These are phyloP conservation scores for Mythimna impura DNA, from an alignment of 2,888 invertebrate genomes.

Conservation along the genomic window DNA sequence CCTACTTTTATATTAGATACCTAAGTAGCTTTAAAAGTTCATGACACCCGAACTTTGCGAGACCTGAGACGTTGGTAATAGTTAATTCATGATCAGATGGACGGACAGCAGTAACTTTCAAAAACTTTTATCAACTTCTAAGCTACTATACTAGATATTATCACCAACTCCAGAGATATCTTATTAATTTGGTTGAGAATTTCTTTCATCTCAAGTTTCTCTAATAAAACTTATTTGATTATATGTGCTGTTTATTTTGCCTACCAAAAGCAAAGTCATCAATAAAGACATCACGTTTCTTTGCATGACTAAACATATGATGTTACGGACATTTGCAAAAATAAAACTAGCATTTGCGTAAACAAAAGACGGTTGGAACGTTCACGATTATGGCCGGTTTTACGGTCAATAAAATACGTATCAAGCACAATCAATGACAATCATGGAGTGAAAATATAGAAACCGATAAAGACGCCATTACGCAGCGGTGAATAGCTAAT, in stretches of 20 bases:
- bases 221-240: constrained; percentile 20
- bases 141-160: constrained; percentile 1
- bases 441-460: constrained; percentile 69
- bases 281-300: constrained; percentile 59
- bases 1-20: not conserved
- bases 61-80: constrained; percentile 18
- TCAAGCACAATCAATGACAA: constrained; percentile 76
- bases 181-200: not conserved
- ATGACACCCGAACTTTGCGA: constrained; percentile 26
- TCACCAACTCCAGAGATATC: not conserved
- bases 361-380: constrained; percentile 69
- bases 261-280: constrained; percentile 43
- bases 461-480: constrained; percentile 64
- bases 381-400: constrained; percentile 70
- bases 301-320: constrained; percentile 58
- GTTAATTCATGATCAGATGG: constrained; percentile 37
- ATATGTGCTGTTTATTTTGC: constrained; percentile 43
- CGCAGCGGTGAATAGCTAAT: constrained; percentile 61
- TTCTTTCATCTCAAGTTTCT: constrained; percentile 4
- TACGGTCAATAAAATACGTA: constrained; percentile 72
- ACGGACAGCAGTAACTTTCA: constrained; percentile 14
- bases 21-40: constrained; percentile 26
- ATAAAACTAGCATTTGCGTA: constrained; percentile 69
- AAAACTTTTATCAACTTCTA: constrained; percentile 17
- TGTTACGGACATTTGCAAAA: constrained; percentile 64